These are phyloP conservation scores for Chalcis sispes DNA, from an alignment of 2,888 invertebrate genomes.

Conservation along the genomic window DNA sequence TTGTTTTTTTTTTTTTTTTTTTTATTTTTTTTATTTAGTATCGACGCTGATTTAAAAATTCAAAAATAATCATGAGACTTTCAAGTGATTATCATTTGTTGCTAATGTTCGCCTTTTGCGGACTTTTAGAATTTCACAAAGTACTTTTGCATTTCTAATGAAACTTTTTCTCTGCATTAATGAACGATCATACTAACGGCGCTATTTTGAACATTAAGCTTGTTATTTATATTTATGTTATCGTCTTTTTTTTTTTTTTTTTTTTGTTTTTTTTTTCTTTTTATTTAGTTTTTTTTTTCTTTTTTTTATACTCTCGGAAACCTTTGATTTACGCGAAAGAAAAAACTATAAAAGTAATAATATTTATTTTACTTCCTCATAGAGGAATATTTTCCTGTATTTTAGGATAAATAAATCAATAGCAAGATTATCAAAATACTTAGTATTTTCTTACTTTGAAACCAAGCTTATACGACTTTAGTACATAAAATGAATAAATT, in stretches of 20 bases:
- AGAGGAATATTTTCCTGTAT: slow-evolving; percentile 33
- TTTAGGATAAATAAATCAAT: slow-evolving; percentile 1
- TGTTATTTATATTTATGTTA: too few species aligned
- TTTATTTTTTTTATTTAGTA: background rate
- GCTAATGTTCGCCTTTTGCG: background rate
- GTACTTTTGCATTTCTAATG: background rate
- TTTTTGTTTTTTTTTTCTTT: too few species aligned
- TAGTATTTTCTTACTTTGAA: slow-evolving; percentile 16
- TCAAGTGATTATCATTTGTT: slow-evolving; percentile 50
- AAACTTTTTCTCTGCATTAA: background rate
- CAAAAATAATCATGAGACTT: slow-evolving; percentile 32
- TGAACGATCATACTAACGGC: background rate
- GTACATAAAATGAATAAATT: background rate
- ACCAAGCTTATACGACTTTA: too few species aligned
- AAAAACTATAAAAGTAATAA: slow-evolving; percentile 22
- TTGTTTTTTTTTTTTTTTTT: background rate
- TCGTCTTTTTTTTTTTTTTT: too few species aligned
- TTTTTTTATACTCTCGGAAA: slow-evolving; percentile 18
- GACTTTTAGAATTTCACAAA: slow-evolving; percentile 33
- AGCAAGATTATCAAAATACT: slow-evolving; percentile 18
- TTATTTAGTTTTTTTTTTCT: too few species aligned
- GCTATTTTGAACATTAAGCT: too few species aligned
- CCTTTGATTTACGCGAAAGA: slow-evolving; percentile 23
- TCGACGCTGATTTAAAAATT: slow-evolving; percentile 25
- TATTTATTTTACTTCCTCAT: slow-evolving; percentile 29